Conservation (phyloP, 2,113 vertebrate genomes). For the Colaptes auratus region DNA sequence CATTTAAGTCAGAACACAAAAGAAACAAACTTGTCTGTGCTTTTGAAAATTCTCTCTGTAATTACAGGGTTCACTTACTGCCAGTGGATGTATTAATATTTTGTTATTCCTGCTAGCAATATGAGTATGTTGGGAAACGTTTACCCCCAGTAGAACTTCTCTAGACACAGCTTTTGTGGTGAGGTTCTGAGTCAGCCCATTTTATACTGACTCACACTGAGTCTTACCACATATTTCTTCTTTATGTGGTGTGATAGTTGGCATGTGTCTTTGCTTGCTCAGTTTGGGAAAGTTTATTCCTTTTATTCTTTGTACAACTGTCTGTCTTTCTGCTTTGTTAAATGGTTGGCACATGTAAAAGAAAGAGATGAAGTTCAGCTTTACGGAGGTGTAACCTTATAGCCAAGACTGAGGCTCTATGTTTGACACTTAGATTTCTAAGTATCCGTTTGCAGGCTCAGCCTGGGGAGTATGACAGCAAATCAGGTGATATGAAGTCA, state of each 20-base stretch:
- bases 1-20: not conserved
- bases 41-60: constrained; percentile 3
- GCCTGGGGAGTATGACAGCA: not conserved
- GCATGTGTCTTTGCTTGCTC: not conserved
- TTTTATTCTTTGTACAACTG: not conserved
- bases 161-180: not conserved
- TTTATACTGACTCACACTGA: constrained; percentile 5
- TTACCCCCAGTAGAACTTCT: constrained; percentile 3
- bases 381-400: not conserved
- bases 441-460: not conserved
- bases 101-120: constrained; percentile 17
- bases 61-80: constrained; percentile 2
- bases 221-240: constrained; percentile 37
- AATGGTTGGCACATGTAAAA: constrained; percentile 14
- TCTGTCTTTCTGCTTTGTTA: constrained; percentile 7
- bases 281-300: not conserved
- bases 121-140: constrained; percentile 4
- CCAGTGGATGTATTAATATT: not conserved
- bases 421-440: not conserved
- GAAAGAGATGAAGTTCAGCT: not conserved
- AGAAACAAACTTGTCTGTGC: not conserved
- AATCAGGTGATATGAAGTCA: not conserved
- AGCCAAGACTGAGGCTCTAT: not conserved
- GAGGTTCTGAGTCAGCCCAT: constrained; percentile 21
- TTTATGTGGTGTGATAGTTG: constrained; percentile 53